These are phyloP conservation scores for Corythoichthys intestinalis DNA, from an alignment of 2,113 vertebrate genomes.

Conservation along the genomic window DNA sequence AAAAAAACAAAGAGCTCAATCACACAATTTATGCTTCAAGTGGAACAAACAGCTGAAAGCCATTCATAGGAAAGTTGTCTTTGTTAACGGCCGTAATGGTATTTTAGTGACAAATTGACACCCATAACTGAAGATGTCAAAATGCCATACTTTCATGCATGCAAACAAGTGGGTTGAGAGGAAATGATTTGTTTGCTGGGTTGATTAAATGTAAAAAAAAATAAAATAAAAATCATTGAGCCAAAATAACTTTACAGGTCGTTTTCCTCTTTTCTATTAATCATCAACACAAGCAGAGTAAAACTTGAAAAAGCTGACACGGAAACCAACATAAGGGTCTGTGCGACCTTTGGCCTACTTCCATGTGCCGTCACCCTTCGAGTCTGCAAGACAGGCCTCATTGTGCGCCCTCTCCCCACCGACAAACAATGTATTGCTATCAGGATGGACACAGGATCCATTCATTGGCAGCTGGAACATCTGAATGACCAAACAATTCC, in stretches of 20 bases:
- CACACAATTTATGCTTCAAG: background rate
- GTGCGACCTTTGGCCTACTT: constrained; percentile 55
- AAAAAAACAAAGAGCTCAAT: background rate
- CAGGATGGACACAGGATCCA: constrained; percentile 42
- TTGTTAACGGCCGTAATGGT: background rate
- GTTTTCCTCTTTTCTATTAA: background rate
- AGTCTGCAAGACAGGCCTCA: constrained; percentile 50
- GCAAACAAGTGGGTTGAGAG: background rate
- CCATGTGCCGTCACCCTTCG: constrained; percentile 34
- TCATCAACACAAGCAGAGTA: constrained; percentile 1
- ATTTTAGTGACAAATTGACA: background rate
- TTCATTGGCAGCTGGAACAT: constrained; percentile 44
- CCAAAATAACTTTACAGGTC: background rate
- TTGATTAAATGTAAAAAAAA: background rate
- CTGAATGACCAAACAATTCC: constrained; percentile 31
- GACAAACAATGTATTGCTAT: constrained; percentile 57
- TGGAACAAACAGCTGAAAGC: background rate
- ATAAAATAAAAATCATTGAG: background rate
- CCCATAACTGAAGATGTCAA: background rate
- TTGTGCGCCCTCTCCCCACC: constrained; percentile 40
- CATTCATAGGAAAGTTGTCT: background rate
- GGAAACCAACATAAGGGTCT: constrained; percentile 36
- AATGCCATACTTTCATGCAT: background rate
- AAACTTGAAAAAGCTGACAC: constrained; percentile 12
- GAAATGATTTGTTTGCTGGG: background rate